Base-by-base conservation (phyloP, 2,888 invertebrate species). In the Mythimna loreyi region DNA sequence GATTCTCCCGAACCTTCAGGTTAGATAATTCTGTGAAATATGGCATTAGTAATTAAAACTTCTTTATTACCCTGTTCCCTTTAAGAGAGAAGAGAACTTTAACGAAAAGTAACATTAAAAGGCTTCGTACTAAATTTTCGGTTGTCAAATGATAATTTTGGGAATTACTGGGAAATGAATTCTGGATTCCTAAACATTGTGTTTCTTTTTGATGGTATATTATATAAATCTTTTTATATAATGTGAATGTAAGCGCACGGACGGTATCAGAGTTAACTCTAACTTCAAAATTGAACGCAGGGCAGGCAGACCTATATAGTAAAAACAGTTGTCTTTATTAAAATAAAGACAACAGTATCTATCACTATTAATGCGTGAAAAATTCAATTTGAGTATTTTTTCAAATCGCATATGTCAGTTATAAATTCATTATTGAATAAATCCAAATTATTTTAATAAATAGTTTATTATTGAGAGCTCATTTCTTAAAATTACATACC, bases 41-140 rank as follows among this genome's bases (percentile, higher is more conserved):
- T 74, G 72, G 76, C 70, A 65, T 72, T 61, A 57, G 82, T 83
- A 82, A 82, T 82, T 82, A 81, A 81, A 82, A 82, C 82, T 82
- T 82, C 73, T 82, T 83, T 82, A 83, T 83, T 72, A 64, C 71
- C 59, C 40, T 36, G n/a, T 72, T 76, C 67, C 74, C 72, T 64
- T 66, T 57, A 67, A 59, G 43, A 52, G 71, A 52, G 30, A 61
- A 59, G 59, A 59, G 40, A 70, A 70, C 57, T 81, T 77, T 64
- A 36, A 55, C 30, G 65, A 60, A 71, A 78, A 69, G 58, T 71
- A 60, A 53, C 69, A 78, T 82, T 68, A 73, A 72, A 70, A 67
- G 71, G 67, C 71, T 75, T 71, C 33, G 49, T 63, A 59, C 45
- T 57, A 64, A 53, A 75, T 77, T 67, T 71, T 57, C 19, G 61